Percentiles rank a stretch among this genome's conserved stretches.
Conservation (phyloP, 2,888 invertebrate genomes). For the Dexiosoma caninum region DNA sequence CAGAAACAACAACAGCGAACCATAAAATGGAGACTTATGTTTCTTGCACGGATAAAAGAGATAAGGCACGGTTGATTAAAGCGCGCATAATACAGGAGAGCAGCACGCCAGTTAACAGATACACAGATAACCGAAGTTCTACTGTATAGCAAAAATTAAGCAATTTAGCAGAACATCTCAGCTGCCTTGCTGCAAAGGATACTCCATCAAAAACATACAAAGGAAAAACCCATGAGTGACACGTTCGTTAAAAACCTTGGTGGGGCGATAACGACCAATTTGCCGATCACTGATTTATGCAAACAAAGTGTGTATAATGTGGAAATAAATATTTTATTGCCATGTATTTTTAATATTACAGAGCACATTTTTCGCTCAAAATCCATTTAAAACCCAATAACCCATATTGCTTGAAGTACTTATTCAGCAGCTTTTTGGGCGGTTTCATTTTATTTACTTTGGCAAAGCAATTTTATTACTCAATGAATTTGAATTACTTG, state of each 20-base stretch:
- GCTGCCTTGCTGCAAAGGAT: no score
- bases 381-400: conserved; percentile 61
- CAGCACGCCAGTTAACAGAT: no score
- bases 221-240: no score
- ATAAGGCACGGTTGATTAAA: no score
- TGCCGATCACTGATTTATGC: not conserved
- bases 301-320: not conserved
- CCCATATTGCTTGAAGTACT: conserved; percentile 50
- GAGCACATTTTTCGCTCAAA: conserved; percentile 36
- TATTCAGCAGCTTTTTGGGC: conserved; percentile 55
- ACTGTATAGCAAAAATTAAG: no score
- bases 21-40: no score
- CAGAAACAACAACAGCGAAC: no score
- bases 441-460: conserved; percentile 36
- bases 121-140: no score
- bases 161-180: no score
- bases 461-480: conserved; percentile 52
- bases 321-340: conserved; percentile 30
- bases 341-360: conserved; percentile 37
- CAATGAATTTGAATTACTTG: conserved; percentile 37
- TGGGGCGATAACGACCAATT: not conserved
- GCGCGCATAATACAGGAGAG: no score
- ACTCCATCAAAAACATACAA: no score
- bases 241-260: not conserved
- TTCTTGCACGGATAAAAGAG: no score